Conservation (phyloP, 1,140 invertebrate species). For the Cydia splendana region DNA sequence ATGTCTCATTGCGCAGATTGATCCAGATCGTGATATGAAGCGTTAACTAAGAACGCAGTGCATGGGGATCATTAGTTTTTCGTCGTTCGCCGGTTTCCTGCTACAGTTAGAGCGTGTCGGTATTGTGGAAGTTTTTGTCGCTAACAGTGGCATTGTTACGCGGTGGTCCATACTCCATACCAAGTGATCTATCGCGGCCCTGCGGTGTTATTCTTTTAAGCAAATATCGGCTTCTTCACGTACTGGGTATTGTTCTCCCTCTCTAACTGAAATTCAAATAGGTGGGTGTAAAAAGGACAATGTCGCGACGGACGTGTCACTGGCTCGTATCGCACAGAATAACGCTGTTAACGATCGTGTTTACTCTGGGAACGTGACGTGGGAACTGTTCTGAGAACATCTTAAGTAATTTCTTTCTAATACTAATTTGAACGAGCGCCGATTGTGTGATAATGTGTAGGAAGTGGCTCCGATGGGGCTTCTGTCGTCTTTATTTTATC, state of each 20-base stretch:
- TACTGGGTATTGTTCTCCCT: not conserved
- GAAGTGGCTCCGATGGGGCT: not conserved
- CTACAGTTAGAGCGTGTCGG: constrained; percentile 43
- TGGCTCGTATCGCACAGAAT: not conserved
- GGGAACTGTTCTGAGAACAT: constrained; percentile 26
- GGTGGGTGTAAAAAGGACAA: not conserved
- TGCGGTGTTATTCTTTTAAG: constrained; percentile 1
- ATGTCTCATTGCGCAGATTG: constrained; percentile 22
- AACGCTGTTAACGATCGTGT: constrained; percentile 22
- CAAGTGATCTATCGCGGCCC: constrained; percentile 29
- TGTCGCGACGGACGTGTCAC: not conserved
- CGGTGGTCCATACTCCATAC: constrained; percentile 37
- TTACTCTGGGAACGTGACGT: constrained; percentile 32
- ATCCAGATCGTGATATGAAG: constrained; percentile 11
- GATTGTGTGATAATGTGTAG: constrained; percentile 28
- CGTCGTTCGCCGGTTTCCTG: constrained; percentile 48
- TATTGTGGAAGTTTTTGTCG: constrained; percentile 55
- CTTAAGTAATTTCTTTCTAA: constrained; percentile 26
- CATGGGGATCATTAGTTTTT: constrained; percentile 34
- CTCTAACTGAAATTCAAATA: not conserved
- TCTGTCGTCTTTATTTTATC: constrained; percentile 12
- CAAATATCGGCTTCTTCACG: not conserved
- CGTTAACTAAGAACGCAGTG: constrained; percentile 8
- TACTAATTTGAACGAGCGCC: constrained; percentile 21
- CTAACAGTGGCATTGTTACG: constrained; percentile 40